These are phyloP conservation scores for Choloepus didactylus DNA, from an alignment of 2,797 vertebrate genomes.

Conservation along the genomic window DNA sequence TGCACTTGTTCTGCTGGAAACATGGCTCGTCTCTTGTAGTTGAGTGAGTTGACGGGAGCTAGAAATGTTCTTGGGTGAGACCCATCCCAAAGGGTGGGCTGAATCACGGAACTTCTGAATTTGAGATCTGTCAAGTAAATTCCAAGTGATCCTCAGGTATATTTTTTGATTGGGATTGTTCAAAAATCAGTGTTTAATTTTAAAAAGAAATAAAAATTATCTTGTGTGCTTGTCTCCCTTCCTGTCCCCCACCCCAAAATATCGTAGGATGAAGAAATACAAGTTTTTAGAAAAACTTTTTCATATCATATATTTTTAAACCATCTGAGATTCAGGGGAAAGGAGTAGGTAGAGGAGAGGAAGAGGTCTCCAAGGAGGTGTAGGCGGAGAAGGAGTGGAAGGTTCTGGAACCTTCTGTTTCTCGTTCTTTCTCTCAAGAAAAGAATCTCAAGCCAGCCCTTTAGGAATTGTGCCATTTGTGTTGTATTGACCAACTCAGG, in stretches of 20 bases:
- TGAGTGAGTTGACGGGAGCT: constrained; percentile 49
- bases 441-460: neutral
- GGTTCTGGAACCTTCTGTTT: constrained; percentile 22
- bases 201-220: neutral
- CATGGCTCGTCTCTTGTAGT: neutral
- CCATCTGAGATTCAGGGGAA: neutral
- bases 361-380: neutral
- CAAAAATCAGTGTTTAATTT: neutral
- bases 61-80: neutral
- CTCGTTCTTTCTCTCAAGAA: neutral
- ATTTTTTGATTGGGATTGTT: neutral
- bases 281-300: neutral
- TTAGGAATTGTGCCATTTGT: neutral
- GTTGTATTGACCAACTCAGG: neutral
- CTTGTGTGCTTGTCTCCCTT: neutral
- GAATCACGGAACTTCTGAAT: neutral
- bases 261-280: constrained; percentile 1
- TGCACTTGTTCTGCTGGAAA: neutral
- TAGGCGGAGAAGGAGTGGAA: neutral
- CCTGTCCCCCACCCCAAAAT: accelerated
- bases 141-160: neutral
- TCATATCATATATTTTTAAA: neutral
- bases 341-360: neutral
- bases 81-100: constrained; percentile 12
- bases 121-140: neutral